Percentiles rank a stretch among this genome's conserved stretches.
Evolutionary conservation across 2,113 vertebrate genomes (phyloP).

Genomic region (Daboia siamensis): DNA sequence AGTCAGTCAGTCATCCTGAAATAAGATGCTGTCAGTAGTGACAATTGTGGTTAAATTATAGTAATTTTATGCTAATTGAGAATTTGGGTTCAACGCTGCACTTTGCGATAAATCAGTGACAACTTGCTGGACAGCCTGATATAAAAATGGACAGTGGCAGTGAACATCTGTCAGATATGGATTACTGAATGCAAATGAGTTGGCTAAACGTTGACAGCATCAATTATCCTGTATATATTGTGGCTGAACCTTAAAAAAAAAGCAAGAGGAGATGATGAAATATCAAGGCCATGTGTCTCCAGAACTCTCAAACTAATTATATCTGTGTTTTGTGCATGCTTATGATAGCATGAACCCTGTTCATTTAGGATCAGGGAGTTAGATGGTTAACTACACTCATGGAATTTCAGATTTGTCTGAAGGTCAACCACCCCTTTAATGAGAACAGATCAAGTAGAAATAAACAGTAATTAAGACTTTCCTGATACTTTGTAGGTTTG

Average conservation of each 20-base stretch:
- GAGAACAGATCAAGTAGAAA: neutral
- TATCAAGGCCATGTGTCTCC: neutral
- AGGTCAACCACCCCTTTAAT: slow-evolving; percentile 15
- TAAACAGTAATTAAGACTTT: neutral
- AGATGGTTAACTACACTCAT: neutral
- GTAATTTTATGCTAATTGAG: slow-evolving; percentile 31
- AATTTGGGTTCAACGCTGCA: slow-evolving; percentile 31
- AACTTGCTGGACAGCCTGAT: slow-evolving; percentile 15
- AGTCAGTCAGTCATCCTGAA: slow-evolving; percentile 11
- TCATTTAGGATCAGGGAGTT: neutral
- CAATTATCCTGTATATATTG: neutral
- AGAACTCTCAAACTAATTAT: neutral
- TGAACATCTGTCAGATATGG: slow-evolving; percentile 2
- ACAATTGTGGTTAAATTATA: slow-evolving; percentile 24
- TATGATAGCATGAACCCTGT: neutral
- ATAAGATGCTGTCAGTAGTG: slow-evolving; percentile 1
- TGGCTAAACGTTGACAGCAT: slow-evolving; percentile 5
- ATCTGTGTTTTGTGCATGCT: neutral
- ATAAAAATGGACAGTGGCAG: neutral
- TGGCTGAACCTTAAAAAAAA: neutral
- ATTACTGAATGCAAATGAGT: neutral
- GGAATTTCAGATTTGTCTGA: neutral
- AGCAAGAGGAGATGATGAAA: neutral
- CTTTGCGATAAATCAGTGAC: slow-evolving; percentile 16
- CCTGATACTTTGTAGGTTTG: neutral